phyloP scores from a whole-genome alignment of 2,113 vertebrate genomes.

The Mungos mungo region DNA sequence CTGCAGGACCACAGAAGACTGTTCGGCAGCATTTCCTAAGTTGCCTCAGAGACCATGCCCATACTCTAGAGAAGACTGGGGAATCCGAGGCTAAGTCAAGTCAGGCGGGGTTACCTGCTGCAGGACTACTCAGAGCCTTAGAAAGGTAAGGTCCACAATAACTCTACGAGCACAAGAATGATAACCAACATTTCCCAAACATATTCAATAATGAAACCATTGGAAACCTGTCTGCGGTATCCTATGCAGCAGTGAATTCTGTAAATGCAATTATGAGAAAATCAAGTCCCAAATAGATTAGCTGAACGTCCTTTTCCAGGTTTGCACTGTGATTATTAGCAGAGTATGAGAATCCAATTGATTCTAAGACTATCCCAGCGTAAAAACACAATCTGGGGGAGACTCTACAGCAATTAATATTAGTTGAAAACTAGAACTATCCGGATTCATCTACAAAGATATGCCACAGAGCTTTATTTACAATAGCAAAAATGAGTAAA shows the following conservation, averaged over 20 bases:
- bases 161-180: not conserved
- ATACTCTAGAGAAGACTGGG: not conserved
- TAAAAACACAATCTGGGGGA: not conserved
- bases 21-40: not conserved
- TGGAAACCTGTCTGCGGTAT: not conserved
- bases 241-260: not conserved
- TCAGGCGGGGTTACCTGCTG: not conserved
- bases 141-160: not conserved
- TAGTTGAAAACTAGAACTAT: not conserved
- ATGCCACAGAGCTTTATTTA: not conserved
- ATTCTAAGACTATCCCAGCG: not conserved
- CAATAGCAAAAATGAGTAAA: conserved; percentile 12
- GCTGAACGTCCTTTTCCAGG: not conserved
- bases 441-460: not conserved
- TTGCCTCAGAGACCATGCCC: not conserved
- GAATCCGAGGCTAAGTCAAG: not conserved
- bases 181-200: not conserved
- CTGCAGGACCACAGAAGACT: not conserved
- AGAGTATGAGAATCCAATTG: not conserved
- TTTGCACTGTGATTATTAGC: not conserved
- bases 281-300: not conserved
- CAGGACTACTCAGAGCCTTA: not conserved
- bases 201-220: not conserved
- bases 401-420: not conserved
- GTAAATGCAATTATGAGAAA: not conserved